Base-by-base conservation (phyloP, 2,797 vertebrate species). In the Sternotherus odoratus region DNA sequence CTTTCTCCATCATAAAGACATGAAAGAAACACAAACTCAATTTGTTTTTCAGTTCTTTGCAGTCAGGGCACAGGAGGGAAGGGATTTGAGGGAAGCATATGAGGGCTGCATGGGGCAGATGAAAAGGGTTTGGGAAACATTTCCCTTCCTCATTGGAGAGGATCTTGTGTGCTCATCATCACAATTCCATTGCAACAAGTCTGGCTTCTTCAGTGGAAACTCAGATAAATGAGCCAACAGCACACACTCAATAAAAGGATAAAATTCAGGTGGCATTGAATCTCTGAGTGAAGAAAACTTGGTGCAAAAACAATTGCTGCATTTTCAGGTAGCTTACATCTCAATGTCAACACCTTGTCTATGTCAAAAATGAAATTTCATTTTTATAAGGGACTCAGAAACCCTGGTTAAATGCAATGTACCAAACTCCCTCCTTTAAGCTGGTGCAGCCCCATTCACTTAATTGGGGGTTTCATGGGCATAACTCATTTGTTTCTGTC, bases 301-400 rank as follows among this genome's bases (percentile, higher is more conserved):
- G 28, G 26, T 60, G 53, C 6, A 5, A 69, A 69, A 86, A 90
- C 23, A 12, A 53, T 51, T 16, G 19, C 53, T 49, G 4, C 5
- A 49, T 79, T 66, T 87, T 88, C 79, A 77, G 80, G 74, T 53
- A 36, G 77, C 63, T 91, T 72, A 66, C 77, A 15, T 66, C 3
- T 5, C 86, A 83, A 78, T 63, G 77, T 48, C 85, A 75, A 87
- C 80, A 49, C 33, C 85, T 83, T 56, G 36, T 88, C 74, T 57
- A 53, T 84, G 90, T 83, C 85, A 88, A 87, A 60, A 91, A 87
- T 88, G 85, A 91, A 91, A 91, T 87, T 91, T 87, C 81, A 84
- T 91, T 91, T 88, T 87, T 77, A 63, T 80, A 87, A 88, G 54
- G 80, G 85, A 87, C 51, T 75, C 75, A 83, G 60, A 78, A 91